Conservation (phyloP, 2,113 vertebrate genomes). For the Numida meleagris region DNA sequence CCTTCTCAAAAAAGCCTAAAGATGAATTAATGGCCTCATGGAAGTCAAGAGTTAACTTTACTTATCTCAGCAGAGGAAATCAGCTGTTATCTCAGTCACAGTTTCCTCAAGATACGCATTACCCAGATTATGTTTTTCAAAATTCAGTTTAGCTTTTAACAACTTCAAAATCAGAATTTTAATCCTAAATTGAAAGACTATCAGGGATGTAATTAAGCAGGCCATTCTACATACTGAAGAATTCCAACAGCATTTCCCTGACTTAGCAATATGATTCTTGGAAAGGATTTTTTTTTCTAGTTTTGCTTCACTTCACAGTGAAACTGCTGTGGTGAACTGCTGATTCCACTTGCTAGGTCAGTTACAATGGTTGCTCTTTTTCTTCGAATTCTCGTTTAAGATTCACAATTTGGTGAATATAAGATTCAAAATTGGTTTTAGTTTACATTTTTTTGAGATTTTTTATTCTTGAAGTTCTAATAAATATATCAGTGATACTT, state of each 20-base stretch:
- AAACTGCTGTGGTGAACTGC: neutral
- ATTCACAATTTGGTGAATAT: neutral
- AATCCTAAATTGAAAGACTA: neutral
- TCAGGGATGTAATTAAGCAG: neutral
- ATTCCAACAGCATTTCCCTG: neutral
- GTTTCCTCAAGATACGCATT: neutral
- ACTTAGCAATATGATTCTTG: neutral
- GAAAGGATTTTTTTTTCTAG: neutral
- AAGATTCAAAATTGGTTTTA: neutral
- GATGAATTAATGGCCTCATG: neutral
- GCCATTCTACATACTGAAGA: neutral
- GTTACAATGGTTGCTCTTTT: neutral
- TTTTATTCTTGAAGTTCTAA: neutral
- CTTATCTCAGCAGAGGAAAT: neutral
- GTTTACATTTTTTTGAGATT: neutral
- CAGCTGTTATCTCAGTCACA: neutral
- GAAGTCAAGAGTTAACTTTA: neutral
- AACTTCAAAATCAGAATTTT: neutral
- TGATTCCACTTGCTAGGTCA: neutral
- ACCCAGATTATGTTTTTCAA: neutral
- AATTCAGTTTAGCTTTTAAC: neutral
- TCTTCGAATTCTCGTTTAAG: neutral
- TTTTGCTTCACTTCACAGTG: neutral
- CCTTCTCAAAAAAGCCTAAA: neutral
- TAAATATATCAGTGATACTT: neutral